Conservation (phyloP, 2,113 vertebrate genomes). For the Oreochromis niloticus region DNA sequence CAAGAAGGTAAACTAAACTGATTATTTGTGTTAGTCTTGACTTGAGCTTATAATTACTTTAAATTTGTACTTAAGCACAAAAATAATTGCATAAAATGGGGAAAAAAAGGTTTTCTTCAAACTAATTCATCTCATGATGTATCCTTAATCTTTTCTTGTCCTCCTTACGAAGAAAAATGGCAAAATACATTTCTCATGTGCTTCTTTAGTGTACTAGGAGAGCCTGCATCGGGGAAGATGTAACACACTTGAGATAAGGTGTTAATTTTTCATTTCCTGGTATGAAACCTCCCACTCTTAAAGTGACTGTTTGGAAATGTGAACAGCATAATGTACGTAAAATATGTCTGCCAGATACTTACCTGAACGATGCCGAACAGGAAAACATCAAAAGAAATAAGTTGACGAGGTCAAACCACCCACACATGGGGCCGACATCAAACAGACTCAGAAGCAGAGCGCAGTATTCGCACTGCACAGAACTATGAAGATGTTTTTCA, state of each 20-base stretch:
- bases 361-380: background rate
- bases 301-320: background rate
- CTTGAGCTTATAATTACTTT: background rate
- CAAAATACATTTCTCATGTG: background rate
- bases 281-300: background rate
- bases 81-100: background rate
- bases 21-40: background rate
- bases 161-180: background rate
- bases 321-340: background rate
- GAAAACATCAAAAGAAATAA: background rate
- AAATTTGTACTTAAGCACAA: background rate
- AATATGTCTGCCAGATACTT: background rate
- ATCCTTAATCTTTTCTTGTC: background rate
- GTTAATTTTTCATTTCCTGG: conserved; percentile 1
- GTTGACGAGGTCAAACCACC: background rate
- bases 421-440: background rate
- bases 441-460: background rate
- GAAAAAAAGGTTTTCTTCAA: background rate
- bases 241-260: background rate
- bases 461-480: background rate
- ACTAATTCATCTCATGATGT: background rate
- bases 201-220: background rate
- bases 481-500: background rate
- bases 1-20: conserved; percentile 78
- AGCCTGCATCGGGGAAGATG: background rate